These are phyloP conservation scores for Branchipolynoe longqiensis DNA, from an alignment of 2,888 invertebrate species.

Conservation along the genomic window DNA sequence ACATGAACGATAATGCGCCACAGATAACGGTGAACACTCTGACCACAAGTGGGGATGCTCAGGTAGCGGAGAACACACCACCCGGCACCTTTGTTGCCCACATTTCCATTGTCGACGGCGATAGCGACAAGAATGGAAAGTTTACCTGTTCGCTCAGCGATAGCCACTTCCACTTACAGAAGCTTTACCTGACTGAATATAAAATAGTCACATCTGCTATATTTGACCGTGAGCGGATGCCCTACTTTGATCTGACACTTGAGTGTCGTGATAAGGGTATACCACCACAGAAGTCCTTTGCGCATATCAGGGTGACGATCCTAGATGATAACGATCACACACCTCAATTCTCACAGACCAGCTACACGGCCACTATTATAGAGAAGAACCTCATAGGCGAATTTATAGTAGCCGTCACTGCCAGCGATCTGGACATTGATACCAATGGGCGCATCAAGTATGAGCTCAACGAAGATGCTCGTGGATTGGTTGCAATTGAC, in stretches of 20 bases:
- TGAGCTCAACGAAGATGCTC: slow-evolving; percentile 63
- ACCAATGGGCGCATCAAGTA: slow-evolving; percentile 75
- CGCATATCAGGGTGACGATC: slow-evolving; percentile 57
- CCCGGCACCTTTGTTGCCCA: slow-evolving; percentile 66
- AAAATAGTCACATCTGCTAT: slow-evolving; percentile 60
- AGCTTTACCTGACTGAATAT: slow-evolving; percentile 58
- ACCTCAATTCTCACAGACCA: slow-evolving; percentile 61
- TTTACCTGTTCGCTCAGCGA: slow-evolving; percentile 68
- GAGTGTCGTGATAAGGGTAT: slow-evolving; percentile 62
- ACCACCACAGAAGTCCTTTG: slow-evolving; percentile 58
- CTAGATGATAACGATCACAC: slow-evolving; percentile 66
- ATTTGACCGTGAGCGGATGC: slow-evolving; percentile 64
- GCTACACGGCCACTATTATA: slow-evolving; percentile 61
- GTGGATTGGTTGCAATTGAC: slow-evolving; percentile 57
- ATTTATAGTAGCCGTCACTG: slow-evolving; percentile 61
- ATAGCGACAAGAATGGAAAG: slow-evolving; percentile 62
- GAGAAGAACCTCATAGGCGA: slow-evolving; percentile 63
- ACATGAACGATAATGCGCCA: slow-evolving; percentile 94
- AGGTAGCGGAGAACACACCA: slow-evolving; percentile 71
- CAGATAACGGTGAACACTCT: slow-evolving; percentile 91
- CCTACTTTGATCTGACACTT: slow-evolving; percentile 62
- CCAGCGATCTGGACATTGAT: slow-evolving; percentile 69
- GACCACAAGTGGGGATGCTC: slow-evolving; percentile 87
- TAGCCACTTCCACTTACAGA: slow-evolving; percentile 74
- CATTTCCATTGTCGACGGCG: slow-evolving; percentile 65